Conservation (phyloP, 2,797 vertebrate genomes). For the Alfaro cultratus region DNA sequence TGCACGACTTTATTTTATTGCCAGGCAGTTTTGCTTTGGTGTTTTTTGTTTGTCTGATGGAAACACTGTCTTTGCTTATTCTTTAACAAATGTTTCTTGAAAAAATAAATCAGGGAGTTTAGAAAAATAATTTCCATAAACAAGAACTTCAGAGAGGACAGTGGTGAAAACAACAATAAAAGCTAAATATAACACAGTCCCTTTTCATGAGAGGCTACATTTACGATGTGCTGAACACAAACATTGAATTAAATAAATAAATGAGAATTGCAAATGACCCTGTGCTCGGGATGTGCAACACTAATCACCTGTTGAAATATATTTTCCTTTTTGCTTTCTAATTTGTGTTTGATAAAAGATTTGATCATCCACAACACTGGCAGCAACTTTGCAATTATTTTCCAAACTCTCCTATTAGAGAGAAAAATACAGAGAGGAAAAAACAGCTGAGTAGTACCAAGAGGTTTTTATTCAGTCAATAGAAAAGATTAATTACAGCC, state of each 20-base stretch:
- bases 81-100: neutral
- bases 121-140: neutral
- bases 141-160: neutral
- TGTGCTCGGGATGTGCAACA: constrained; percentile 19
- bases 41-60: neutral
- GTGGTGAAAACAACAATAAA: constrained; percentile 1
- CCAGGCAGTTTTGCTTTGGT: neutral
- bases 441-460: constrained; percentile 48
- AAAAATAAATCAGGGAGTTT: neutral
- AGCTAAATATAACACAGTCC: neutral
- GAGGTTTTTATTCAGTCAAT: constrained; percentile 76
- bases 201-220: constrained; percentile 13
- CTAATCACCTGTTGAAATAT: constrained; percentile 31
- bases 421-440: constrained; percentile 39
- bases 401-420: constrained; percentile 56
- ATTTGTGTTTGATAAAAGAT: constrained; percentile 67
- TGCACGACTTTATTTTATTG: neutral
- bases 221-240: constrained; percentile 18
- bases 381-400: constrained; percentile 71
- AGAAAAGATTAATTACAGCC: constrained; percentile 79
- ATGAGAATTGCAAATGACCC: constrained; percentile 33
- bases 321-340: constrained; percentile 57
- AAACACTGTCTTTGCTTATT: neutral
- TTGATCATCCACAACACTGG: constrained; percentile 53
- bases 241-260: constrained; percentile 18